These are phyloP conservation scores for Sterrhoptilus dennistouni DNA, from an alignment of 2,113 vertebrate genomes.

Conservation along the genomic window DNA sequence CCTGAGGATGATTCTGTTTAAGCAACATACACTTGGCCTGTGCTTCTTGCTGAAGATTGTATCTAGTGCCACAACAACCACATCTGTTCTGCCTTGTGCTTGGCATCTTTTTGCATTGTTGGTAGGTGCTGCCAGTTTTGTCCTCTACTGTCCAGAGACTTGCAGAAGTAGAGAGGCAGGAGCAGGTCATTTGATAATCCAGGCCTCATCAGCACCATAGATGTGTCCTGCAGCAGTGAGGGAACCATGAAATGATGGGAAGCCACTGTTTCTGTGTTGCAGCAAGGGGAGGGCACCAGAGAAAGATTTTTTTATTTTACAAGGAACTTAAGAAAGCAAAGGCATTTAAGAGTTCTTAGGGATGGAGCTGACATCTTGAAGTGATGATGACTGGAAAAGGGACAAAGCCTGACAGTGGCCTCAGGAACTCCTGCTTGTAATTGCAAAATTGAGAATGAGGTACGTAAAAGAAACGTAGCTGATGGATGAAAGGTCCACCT, in stretches of 20 bases:
- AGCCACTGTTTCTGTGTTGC: background rate
- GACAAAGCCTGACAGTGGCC: background rate
- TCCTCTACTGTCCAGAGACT: background rate
- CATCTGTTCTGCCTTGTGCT: background rate
- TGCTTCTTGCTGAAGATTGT: background rate
- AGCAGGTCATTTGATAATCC: background rate
- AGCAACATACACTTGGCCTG: accelerated
- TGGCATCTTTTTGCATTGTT: background rate
- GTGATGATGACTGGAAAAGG: background rate
- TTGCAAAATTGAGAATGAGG: background rate
- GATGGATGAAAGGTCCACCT: background rate
- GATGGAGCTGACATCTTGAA: background rate
- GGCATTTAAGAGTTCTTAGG: background rate
- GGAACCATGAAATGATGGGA: accelerated
- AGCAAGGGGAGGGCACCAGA: background rate
- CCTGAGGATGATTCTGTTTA: background rate
- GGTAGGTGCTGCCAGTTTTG: accelerated
- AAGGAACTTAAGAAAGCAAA: background rate
- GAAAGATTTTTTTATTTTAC: background rate
- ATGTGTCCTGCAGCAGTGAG: background rate
- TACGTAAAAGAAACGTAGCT: background rate
- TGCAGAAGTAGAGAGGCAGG: background rate
- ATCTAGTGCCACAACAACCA: background rate
- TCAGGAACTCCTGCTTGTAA: background rate
- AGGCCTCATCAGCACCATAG: background rate